Evolutionary conservation across 1,140 invertebrate species (phyloP), one percentile per base, ranked within the genome.

Genomic region (Drosophila melanica): DNA sequence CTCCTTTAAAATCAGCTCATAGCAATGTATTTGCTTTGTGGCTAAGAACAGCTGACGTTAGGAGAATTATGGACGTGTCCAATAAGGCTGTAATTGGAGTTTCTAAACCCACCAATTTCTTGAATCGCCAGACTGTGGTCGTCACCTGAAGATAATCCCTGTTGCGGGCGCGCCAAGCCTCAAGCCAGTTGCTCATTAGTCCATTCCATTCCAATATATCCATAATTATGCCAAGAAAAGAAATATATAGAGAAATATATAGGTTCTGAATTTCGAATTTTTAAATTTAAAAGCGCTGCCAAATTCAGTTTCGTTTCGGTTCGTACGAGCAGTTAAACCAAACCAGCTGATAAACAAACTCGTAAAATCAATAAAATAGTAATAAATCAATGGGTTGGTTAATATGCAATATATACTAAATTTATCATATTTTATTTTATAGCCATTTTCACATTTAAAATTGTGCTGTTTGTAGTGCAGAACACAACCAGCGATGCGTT

Each of bases 381-480:
- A 23, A 23, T 23, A 23, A 23, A 23, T 23, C 20, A 23, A 23
- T 23, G 20, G 20, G 2, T 23, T 2, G 20, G 20, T 23, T 23
- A 23, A 23, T 23, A 23, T 3, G 20, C 20, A 23, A 2, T 23
- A 23, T 23, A 27, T 27, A 27, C 6, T 5, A 27, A 27, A 27
- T 27, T 4, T 27, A 7, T 27, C 7, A 6, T 7, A 27, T 27
- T 27, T 27, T 27, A 18, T 18, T 44, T 44, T 27, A 0, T 27
- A 18, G 10, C 10, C 16, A 62, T 53, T 53, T 63, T 63, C 5
- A 47, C 51, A 63, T 63, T 63, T 53, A 42, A 27, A 27, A 27
- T 5, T 27, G 23, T 5, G 23, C 5, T 3, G 23, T 18, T 18
- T 18, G 18, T 18, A 18, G 20, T 23, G 20, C 20, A 23, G 8